Percentiles rank a stretch among this genome's conserved stretches.
phyloP scores from a whole-genome alignment of 2,888 invertebrate genomes.

The Sesia apiformis region DNA sequence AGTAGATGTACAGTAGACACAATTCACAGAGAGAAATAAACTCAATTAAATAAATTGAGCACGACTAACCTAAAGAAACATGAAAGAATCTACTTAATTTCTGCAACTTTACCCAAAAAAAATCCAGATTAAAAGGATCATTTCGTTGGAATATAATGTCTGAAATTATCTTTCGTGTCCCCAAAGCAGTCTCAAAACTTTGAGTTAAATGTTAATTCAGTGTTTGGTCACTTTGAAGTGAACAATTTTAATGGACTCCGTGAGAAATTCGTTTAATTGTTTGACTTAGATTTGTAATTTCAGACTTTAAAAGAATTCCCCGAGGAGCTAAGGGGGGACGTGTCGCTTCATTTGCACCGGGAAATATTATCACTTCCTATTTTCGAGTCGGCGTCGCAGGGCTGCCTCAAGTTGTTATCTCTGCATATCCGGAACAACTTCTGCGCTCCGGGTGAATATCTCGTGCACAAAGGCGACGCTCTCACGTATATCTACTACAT shows the following conservation, averaged over 20 bases:
- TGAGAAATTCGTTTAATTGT: neutral
- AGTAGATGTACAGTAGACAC: too few relatives aligned
- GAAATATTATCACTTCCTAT: slow-evolving; percentile 95
- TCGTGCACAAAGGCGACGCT: slow-evolving; percentile 95
- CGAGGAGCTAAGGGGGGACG: slow-evolving; percentile 95
- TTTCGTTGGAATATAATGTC: neutral
- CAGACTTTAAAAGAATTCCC: slow-evolving; percentile 96
- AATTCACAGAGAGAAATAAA: too few relatives aligned
- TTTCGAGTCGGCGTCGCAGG: slow-evolving; percentile 95
- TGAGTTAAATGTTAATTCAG: slow-evolving; percentile 12
- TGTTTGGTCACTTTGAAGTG: slow-evolving; percentile 12
- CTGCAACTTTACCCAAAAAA: neutral
- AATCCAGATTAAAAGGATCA: neutral
- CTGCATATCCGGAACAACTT: slow-evolving; percentile 95
- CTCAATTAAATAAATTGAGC: too few relatives aligned
- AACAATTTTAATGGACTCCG: neutral
- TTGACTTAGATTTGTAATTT: neutral
- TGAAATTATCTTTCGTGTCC: neutral
- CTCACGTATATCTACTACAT: slow-evolving; percentile 95
- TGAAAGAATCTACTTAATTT: neutral
- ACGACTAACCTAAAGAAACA: neutral
- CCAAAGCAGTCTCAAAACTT: neutral
- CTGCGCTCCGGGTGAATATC: slow-evolving; percentile 96
- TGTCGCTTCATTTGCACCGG: slow-evolving; percentile 95
- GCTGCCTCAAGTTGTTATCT: slow-evolving; percentile 93